Percentiles rank a stretch among this genome's conserved stretches.
Evolutionary conservation across 2,797 vertebrate genomes (phyloP).

Genomic region (Potorous gilbertii): DNA sequence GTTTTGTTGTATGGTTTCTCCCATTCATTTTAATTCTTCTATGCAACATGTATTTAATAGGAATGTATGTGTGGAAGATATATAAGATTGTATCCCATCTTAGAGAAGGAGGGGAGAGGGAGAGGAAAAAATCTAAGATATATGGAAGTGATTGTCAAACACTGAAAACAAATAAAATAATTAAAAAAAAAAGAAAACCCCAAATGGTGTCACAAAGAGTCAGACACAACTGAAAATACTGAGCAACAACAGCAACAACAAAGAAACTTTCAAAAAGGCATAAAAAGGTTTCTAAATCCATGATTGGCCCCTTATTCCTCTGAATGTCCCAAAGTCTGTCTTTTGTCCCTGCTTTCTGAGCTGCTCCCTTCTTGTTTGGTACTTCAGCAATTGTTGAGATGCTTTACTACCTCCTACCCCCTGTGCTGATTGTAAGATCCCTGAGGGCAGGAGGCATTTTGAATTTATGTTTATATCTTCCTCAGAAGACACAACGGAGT

Average conservation of each 20-base stretch:
- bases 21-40: too few relatives aligned
- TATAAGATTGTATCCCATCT: too few relatives aligned
- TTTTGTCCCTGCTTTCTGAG: too few relatives aligned
- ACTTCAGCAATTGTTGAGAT: background rate
- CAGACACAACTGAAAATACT: background rate
- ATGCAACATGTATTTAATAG: too few relatives aligned
- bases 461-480: accelerated
- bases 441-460: background rate
- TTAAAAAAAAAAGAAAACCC: background rate
- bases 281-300: background rate
- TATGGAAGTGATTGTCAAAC: too few relatives aligned
- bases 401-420: background rate
- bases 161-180: too few relatives aligned
- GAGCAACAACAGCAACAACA: background rate
- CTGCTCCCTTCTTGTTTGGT: background rate
- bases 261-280: background rate
- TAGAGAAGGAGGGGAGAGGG: too few relatives aligned
- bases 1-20: too few relatives aligned
- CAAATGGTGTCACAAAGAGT: background rate
- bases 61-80: too few relatives aligned
- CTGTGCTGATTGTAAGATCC: background rate
- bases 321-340: background rate
- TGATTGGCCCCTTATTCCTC: background rate
- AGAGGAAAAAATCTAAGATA: too few relatives aligned
- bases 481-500: background rate